Base-by-base conservation (phyloP, 2,888 invertebrate species). In the Psococerastis gibbosa region DNA sequence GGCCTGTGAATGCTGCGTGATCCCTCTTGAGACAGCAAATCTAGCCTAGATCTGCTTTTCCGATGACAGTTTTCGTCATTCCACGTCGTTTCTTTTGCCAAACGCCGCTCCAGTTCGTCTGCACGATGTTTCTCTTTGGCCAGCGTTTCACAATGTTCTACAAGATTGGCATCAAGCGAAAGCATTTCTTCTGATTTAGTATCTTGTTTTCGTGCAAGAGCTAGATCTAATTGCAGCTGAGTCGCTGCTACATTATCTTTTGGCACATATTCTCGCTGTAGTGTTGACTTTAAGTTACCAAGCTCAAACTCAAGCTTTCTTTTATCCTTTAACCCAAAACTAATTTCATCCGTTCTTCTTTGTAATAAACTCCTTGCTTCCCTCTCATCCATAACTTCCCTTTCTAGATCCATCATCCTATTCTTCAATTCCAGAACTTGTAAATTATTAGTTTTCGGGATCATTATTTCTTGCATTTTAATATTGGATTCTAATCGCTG, bases 171-270 rank as follows among this genome's bases (percentile, higher is more conserved):
- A 44, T 55, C 54, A 41, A 53, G 52, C 20, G 46, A 46, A 45
- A 51, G 52, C 48, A 51, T 52, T 11, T 49, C 53, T 51, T 53
- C 53, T 23, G 53, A 51, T 44, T 56, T 54, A 43, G 54, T 53
- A 35, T 56, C 55, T 27, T 53, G 51, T 38, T 52, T 52, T 32
- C 55, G 48, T 22, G 53, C 49, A 46, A 49, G 53, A 48, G 45
- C 53, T 49, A 49, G 52, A 20, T 52, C 49, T 23, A 48, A 49
- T 8, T 47, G 44, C 27, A 32, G 44, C 34, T 49, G 48, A 20
- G 53, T 32, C 22, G 48, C 46, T 31, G 53, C 54, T n/a, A 54
- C 34, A 46, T 55, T 53, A 15, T 46, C 45, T 34, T 49, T 45
- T 2, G 53, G 51, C 2, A 53, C 52, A 49, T 52, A 52, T 32